A percentile compares a stretch with the other conserved stretches of the same genome.
Conservation (phyloP, 2,888 invertebrate genomes). For the Neoaliturus tenellus region DNA sequence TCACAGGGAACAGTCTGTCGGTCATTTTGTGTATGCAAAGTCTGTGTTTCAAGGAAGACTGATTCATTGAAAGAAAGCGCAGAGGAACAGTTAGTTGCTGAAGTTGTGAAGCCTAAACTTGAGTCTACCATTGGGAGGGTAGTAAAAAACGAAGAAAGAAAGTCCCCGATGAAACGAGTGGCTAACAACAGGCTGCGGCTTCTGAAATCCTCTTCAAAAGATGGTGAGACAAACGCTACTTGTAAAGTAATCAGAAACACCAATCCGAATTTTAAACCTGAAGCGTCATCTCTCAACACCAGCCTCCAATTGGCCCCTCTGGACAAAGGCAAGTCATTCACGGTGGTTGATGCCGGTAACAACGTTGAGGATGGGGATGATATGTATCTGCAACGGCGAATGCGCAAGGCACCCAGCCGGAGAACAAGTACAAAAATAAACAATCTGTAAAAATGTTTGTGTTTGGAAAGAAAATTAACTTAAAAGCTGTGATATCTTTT, state of each 20-base stretch:
- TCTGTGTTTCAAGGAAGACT: not conserved
- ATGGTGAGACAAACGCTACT: not conserved
- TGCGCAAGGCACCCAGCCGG: not conserved
- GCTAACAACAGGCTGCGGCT: not conserved
- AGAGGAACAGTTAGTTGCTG: not conserved
- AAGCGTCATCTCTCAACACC: not conserved
- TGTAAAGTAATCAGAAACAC: not conserved
- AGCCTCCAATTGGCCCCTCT: not conserved
- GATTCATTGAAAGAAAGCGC: not conserved
- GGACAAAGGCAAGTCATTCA: not conserved
- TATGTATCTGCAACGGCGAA: slow-evolving; percentile 3
- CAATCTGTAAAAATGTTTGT: not conserved
- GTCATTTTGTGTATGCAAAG: not conserved
- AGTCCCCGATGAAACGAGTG: not conserved
- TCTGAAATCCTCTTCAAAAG: not conserved
- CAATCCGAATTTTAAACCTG: not conserved
- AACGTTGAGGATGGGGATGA: not conserved
- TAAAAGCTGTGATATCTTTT: slow-evolving; percentile 72
- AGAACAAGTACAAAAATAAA: not conserved
- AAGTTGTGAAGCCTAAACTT: not conserved
- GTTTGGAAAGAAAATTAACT: not conserved
- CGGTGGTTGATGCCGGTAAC: not conserved
- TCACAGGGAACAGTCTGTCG: not conserved
- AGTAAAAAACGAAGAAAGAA: not conserved
- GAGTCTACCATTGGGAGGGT: not conserved